phyloP scores from a whole-genome alignment of 2,888 invertebrate genomes.

The Fragum fragum region DNA sequence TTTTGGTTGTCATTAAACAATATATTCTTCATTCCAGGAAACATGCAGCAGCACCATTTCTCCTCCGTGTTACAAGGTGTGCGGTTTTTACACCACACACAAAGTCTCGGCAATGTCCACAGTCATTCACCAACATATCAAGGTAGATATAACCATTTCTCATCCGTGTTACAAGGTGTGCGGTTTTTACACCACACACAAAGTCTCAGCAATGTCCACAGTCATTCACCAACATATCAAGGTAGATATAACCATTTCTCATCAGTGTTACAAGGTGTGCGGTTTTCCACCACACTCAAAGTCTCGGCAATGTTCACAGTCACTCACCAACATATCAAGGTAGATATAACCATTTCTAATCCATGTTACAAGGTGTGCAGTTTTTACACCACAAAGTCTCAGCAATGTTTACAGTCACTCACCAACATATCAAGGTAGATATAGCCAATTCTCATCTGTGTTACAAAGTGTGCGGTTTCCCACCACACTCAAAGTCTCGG shows the following conservation, averaged over 20 bases:
- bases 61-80: constrained; percentile 53
- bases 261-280: constrained; percentile 57
- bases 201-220: constrained; percentile 1
- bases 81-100: constrained; percentile 50
- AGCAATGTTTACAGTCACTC: too few relatives aligned
- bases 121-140: constrained; percentile 15
- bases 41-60: constrained; percentile 22
- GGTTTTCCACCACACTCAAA: constrained; percentile 50
- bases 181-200: constrained; percentile 50
- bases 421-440: too few relatives aligned
- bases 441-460: too few relatives aligned
- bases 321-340: constrained; percentile 19
- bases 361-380: too few relatives aligned
- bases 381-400: too few relatives aligned
- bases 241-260: too few relatives aligned
- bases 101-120: constrained; percentile 17
- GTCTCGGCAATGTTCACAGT: not conserved
- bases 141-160: constrained; percentile 30
- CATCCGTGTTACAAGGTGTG: too few relatives aligned
- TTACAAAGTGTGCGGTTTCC: too few relatives aligned
- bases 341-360: too few relatives aligned
- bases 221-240: constrained; percentile 18
- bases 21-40: constrained; percentile 8
- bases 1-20: too few relatives aligned
- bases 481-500: too few relatives aligned